Evolutionary conservation across 2,888 invertebrate species (phyloP).

Genomic region (Cantharis nigra): DNA sequence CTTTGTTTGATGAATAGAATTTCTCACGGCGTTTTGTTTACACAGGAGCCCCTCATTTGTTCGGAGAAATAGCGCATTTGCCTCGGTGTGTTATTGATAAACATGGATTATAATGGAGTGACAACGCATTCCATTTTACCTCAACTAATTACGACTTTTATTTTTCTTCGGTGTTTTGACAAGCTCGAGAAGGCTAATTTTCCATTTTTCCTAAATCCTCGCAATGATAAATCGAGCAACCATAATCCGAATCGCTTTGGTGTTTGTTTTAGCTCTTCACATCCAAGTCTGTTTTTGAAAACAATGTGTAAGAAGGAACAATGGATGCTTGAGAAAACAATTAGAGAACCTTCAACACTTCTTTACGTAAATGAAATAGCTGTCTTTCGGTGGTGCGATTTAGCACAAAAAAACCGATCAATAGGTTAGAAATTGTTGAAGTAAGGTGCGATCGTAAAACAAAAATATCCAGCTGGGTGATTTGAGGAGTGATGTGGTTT

Average conservation of each 20-base stretch:
- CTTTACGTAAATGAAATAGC: not conserved
- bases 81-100: conserved; percentile 41
- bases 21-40: conserved; percentile 32
- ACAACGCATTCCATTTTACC: conserved; percentile 31
- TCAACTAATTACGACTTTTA: conserved; percentile 33
- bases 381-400: conserved; percentile 7
- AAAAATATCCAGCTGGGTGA: conserved; percentile 26
- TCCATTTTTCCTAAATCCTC: not conserved
- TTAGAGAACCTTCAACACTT: conserved; percentile 19
- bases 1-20: conserved; percentile 28
- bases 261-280: conserved; percentile 36
- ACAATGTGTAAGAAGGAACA: conserved; percentile 37
- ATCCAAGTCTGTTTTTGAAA: conserved; percentile 36
- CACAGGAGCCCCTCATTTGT: conserved; percentile 28
- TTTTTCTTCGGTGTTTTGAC: conserved; percentile 18
- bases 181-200: not conserved
- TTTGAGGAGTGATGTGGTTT: conserved; percentile 41
- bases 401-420: not conserved
- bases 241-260: conserved; percentile 2
- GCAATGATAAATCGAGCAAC: not conserved
- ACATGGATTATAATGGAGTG: conserved; percentile 43
- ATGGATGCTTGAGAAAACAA: conserved; percentile 35
- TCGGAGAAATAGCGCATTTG: conserved; percentile 21
- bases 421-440: not conserved
- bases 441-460: conserved; percentile 24